A percentile compares a stretch with the other conserved stretches of the same genome.
Evolutionary conservation across 2,113 vertebrate species (phyloP).

Genomic region (Centrocercus urophasianus): DNA sequence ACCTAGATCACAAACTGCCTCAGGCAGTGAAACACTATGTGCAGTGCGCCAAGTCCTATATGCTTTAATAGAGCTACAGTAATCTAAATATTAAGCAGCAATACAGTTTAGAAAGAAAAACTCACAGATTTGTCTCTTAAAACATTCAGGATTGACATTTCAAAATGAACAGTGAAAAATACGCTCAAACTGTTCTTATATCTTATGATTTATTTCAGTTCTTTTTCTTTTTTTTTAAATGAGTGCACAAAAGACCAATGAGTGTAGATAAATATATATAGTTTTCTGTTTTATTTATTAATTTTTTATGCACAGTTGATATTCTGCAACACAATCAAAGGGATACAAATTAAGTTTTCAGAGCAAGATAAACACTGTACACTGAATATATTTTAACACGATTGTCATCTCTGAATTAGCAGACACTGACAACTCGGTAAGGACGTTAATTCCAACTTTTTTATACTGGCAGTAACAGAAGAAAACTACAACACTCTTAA

Average conservation of each 20-base stretch:
- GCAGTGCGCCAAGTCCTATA: neutral
- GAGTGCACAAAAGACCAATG: constrained; percentile 33
- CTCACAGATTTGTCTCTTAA: neutral
- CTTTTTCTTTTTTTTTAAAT: neutral
- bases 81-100: neutral
- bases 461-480: constrained; percentile 12
- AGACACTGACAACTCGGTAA: neutral
- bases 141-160: neutral
- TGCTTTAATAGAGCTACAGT: neutral
- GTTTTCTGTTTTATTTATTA: constrained; percentile 47
- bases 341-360: constrained; percentile 42
- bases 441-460: neutral
- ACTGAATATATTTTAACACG: constrained; percentile 27
- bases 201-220: neutral
- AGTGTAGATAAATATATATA: constrained; percentile 43
- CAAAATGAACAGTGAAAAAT: constrained; percentile 45
- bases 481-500: neutral
- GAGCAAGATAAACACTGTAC: constrained; percentile 19
- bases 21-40: neutral
- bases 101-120: neutral
- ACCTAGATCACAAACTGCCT: neutral
- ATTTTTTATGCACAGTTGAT: constrained; percentile 30
- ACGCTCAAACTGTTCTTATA: neutral
- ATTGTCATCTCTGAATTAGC: constrained; percentile 17
- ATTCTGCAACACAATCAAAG: constrained; percentile 41